phyloP scores from a whole-genome alignment of 1,140 invertebrate species.

The Rhyzopertha dominica region DNA sequence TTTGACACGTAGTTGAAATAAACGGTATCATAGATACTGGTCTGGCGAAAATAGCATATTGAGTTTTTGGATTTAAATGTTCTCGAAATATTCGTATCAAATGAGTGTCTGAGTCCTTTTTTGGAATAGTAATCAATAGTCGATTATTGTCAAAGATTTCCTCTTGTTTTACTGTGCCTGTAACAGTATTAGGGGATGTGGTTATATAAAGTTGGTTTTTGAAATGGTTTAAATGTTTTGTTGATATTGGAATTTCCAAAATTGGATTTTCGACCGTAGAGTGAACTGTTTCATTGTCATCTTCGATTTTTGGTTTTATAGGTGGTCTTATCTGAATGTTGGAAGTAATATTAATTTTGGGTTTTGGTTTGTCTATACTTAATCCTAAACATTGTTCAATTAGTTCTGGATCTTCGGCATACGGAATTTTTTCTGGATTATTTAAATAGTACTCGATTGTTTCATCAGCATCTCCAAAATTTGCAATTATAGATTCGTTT shows the following conservation, averaged over 20 bases:
- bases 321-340: constrained; percentile 3
- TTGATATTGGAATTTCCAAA: constrained; percentile 3
- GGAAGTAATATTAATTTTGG: constrained; percentile 4
- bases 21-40: no score
- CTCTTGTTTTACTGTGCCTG: background rate
- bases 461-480: background rate
- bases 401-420: background rate
- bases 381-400: no score
- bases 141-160: constrained; percentile 3
- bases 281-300: constrained; percentile 1
- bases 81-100: constrained; percentile 7
- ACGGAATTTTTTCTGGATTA: background rate
- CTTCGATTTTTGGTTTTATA: no score
- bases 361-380: background rate
- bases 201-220: constrained; percentile 2
- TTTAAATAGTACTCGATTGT: background rate
- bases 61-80: background rate
- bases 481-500: background rate
- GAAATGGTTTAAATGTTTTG: background rate
- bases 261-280: constrained; percentile 1
- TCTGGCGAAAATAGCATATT: no score
- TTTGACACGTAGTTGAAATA: no score
- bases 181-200: background rate
- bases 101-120: background rate
- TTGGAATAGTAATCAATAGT: background rate